phyloP scores from a whole-genome alignment of 2,888 invertebrate species.

The Stramonita haemastoma region DNA sequence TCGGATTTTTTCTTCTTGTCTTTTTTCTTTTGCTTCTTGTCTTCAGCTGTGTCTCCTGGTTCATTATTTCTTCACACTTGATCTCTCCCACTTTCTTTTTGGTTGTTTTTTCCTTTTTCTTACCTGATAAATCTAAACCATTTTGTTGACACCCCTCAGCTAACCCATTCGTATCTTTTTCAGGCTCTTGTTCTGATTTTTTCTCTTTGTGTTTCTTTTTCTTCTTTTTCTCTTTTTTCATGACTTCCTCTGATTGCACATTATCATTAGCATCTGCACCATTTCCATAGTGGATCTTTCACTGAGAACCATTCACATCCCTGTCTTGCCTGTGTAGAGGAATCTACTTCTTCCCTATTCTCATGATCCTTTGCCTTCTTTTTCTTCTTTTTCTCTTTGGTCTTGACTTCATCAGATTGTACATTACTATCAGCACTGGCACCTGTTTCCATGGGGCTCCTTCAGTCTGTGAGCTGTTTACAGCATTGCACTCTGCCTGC shows the following conservation, averaged over 20 bases:
- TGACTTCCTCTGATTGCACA: not conserved
- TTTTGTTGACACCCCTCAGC: not conserved
- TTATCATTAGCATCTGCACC: not conserved
- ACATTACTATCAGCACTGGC: too few species aligned
- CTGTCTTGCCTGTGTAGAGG: too few species aligned
- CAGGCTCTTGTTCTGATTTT: not conserved
- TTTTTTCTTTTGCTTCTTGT: not conserved
- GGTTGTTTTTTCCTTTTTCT: too few species aligned
- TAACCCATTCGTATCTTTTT: not conserved
- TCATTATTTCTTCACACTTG: not conserved
- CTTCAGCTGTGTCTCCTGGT: not conserved
- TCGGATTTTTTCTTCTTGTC: not conserved
- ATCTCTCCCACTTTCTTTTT: not conserved
- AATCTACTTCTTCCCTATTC: not conserved
- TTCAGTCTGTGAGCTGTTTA: too few species aligned
- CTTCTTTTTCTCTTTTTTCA: too few species aligned
- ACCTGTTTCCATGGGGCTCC: too few species aligned
- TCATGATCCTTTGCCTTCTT: not conserved
- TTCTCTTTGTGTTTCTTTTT: too few species aligned
- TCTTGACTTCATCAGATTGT: not conserved
- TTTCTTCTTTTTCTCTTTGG: not conserved
- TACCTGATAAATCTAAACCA: not conserved
- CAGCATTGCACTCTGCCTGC: too few species aligned
- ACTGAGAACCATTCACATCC: too few species aligned
- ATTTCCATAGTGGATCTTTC: not conserved